Base-by-base conservation (phyloP, 2,797 vertebrate species). In the Selene dorsalis region DNA sequence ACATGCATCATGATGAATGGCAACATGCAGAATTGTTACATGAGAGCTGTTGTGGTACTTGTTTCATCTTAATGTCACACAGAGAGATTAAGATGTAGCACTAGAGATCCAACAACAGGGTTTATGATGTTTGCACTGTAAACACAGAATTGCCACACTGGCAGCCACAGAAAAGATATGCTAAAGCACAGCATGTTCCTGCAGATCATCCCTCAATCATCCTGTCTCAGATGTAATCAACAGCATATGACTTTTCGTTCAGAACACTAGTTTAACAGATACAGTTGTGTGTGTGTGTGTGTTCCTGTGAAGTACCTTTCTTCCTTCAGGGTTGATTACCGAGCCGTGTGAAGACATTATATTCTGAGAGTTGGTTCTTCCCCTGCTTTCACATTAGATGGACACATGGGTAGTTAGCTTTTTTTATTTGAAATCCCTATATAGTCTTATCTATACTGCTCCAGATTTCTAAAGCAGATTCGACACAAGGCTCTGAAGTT, bases 121-220 rank as follows among this genome's bases (percentile, higher is more conserved):
- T 61, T 28, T 56, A 12, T 35, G 32, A 35, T 20, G 14, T 14
- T 13, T 56, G 28, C 22, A 17, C 58, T 68, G 55, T 77, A 48
- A 82, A 69, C 50, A 38, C 52, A 57, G 52, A 66, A 30, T 12
- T 63, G 28, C 24, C 48, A 62, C 50, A 69, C 64, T 55, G 82
- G 30, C 55, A 76, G 48, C 38, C 52, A 2, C 3, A 28, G 28
- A 64, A 28, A 39, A 32, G 16, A 64, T 24, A 56, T 41, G 41
- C 41, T 41, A 50, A 28, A 61, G 71, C 64, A 41, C 38, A 24
- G 55, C 16, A 18, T 58, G 55, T 18, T 22, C 45, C 66, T 61
- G 68, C 79, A 68, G n/a, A 75, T 64, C 24, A n/a, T 41, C n/a
- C 22, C 58, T 65, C 71, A 63, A 12, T 20, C 45, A 62, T 53